phyloP scores from a whole-genome alignment of 1,140 invertebrate genomes.

The Leguminivora glycinivorella region DNA sequence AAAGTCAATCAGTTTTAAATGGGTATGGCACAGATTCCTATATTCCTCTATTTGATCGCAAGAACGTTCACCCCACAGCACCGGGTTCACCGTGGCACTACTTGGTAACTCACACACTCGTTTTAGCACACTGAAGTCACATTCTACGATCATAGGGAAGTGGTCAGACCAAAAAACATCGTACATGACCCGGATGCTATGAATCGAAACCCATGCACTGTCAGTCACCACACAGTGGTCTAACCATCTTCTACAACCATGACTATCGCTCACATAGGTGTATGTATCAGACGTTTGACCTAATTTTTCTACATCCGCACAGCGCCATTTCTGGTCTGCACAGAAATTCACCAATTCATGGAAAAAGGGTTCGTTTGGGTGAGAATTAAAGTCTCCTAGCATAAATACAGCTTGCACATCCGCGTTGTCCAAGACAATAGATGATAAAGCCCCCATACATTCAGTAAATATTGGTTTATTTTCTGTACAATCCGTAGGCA shows the following conservation, averaged over 20 bases:
- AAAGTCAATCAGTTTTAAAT: constrained; percentile 9
- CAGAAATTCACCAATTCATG: constrained; percentile 36
- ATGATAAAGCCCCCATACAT: constrained; percentile 35
- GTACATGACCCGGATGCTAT: not conserved
- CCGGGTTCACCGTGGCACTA: not conserved
- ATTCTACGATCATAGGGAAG: not conserved
- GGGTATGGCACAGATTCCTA: not conserved
- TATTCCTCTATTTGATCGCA: not conserved
- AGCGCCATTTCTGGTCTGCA: constrained; percentile 33
- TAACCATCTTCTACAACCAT: constrained; percentile 23
- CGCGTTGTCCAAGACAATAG: constrained; percentile 30
- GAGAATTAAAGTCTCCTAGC: constrained; percentile 40
- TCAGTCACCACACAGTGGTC: constrained; percentile 21
- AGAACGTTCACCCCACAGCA: constrained; percentile 12
- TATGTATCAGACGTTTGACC: constrained; percentile 26
- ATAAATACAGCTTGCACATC: constrained; percentile 35
- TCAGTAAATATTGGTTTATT: constrained; percentile 39
- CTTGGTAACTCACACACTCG: no score
- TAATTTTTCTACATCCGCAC: constrained; percentile 35
- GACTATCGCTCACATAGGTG: no score
- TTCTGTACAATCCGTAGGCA: constrained; percentile 34
- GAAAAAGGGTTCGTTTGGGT: constrained; percentile 34
- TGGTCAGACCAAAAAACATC: constrained; percentile 26
- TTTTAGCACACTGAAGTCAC: constrained; percentile 6
- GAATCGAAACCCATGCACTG: not conserved